A percentile compares a stretch with the other conserved stretches of the same genome.
Conservation (phyloP, 2,888 invertebrate genomes). For the Papilio demoleus region DNA sequence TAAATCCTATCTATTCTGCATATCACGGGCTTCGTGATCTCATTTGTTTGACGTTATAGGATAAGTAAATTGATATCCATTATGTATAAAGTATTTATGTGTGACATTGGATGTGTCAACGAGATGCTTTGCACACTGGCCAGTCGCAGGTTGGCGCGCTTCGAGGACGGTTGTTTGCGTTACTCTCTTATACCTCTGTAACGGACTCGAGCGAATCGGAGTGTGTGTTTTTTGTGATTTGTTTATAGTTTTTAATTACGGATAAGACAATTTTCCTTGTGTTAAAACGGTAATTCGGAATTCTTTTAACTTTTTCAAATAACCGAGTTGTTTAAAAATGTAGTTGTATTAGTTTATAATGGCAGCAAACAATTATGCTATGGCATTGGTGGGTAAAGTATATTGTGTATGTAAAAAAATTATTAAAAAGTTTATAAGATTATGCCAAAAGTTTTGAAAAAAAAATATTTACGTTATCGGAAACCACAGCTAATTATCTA, state of each 20-base stretch:
- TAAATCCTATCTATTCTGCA: background rate
- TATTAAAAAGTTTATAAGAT: background rate
- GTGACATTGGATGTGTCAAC: constrained; percentile 30
- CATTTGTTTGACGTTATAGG: constrained; percentile 22
- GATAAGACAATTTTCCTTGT: background rate
- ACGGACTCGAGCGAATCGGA: background rate
- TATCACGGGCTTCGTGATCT: constrained; percentile 22
- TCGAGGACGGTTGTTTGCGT: constrained; percentile 45
- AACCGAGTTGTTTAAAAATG: too few relatives aligned
- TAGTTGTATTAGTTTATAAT: background rate
- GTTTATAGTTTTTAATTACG: background rate
- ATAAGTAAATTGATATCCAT: constrained; percentile 21
- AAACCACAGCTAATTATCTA: too few relatives aligned
- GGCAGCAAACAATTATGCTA: background rate
- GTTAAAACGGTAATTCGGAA: background rate
- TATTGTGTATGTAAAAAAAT: background rate
- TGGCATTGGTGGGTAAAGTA: background rate
- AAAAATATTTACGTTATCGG: too few relatives aligned
- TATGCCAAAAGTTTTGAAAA: too few relatives aligned
- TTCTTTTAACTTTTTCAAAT: background rate
- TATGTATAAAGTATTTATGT: constrained; percentile 5
- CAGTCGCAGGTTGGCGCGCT: constrained; percentile 70
- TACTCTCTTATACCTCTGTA: background rate
- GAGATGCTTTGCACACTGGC: constrained; percentile 25
- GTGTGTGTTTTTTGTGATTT: constrained; percentile 13